Conservation (phyloP, 2,888 invertebrate species). For the Pyrocoelia pectoralis region DNA sequence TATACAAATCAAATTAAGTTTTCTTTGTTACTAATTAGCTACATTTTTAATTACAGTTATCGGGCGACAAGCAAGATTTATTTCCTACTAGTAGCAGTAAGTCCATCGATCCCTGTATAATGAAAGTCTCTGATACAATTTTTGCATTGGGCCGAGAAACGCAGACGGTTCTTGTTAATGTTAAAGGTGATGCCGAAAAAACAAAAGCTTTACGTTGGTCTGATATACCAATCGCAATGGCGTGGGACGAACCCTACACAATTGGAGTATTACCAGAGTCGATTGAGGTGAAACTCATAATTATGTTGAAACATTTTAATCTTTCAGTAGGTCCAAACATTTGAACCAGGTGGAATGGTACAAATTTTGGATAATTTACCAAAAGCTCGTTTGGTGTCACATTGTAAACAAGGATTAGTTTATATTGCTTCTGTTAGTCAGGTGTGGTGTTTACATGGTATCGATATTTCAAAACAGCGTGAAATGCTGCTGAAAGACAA, state of each 20-base stretch:
- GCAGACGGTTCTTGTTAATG: constrained; percentile 86
- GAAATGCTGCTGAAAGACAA: constrained; percentile 85
- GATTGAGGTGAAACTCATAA: constrained; percentile 67
- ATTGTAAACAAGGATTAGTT: constrained; percentile 79
- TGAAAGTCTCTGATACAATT: constrained; percentile 76
- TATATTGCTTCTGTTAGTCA: constrained; percentile 89
- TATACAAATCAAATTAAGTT: no score
- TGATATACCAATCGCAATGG: constrained; percentile 77
- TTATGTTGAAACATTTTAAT: constrained; percentile 6
- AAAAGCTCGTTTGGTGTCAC: constrained; percentile 73
- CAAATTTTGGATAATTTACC: constrained; percentile 42
- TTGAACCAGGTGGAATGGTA: constrained; percentile 72
- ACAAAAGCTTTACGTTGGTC: constrained; percentile 82
- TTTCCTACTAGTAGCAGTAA: constrained; percentile 84
- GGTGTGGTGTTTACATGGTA: constrained; percentile 86
- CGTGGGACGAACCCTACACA: constrained; percentile 93
- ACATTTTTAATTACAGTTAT: constrained; percentile 52
- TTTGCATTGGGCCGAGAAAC: constrained; percentile 89
- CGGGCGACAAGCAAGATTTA: constrained; percentile 78
- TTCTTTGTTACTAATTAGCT: no score
- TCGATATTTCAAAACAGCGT: constrained; percentile 85
- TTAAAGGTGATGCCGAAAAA: constrained; percentile 72
- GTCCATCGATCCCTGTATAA: constrained; percentile 83
- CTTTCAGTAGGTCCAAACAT: constrained; percentile 70
- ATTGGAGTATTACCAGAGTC: constrained; percentile 84